Base-by-base conservation (phyloP, 1,140 invertebrate species). In the Drosophila sp. region DNA sequence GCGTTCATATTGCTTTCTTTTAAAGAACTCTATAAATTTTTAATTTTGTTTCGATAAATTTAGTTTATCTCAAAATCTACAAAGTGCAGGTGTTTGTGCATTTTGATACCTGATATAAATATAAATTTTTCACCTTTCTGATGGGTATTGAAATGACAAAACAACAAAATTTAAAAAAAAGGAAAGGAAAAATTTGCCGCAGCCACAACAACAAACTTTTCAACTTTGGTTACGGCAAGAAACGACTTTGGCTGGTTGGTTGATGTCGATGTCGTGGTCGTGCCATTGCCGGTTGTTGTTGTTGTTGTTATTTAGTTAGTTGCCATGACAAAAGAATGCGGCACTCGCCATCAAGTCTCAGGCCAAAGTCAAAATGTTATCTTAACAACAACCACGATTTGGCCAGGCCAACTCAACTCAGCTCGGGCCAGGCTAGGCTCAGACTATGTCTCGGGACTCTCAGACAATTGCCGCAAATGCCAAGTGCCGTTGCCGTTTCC, bases 301-400 rank as follows among this genome's bases (percentile, higher is more conserved):
- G 66, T 58, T 72, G 66, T 50, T 38, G 80, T 50, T 62, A 38
- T 32, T 66, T 62, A 47, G 60, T 47, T 50, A 32, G 70, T 86
- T 86, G 75, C 83, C 83, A 86, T 86, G 83, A 87, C 83, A 86
- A 86, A 86, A 86, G 83, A 86, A 86, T 86, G 83, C 83, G 83
- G 83, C 83, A 87, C 78, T 80, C 82, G 81, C 81, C 81, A 85
- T 85, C 81, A 71, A 78, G 81, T 84, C 81, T 80, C 81, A 73
- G 81, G 72, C 77, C 81, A 85, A 83, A 86, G 83, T 87, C 83
- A 86, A 86, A 86, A 86, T 86, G 83, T 86, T 86, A 86, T 86
- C 83, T 87, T 87, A 86, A 82, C 83, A 79, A 86, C 83, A 66
- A 65, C 83, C 83, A 87, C 83, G 82, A 86, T 79, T 86, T 86